Conservation (phyloP, 1,140 invertebrate genomes). For the Yoshiicerus persimilis region DNA sequence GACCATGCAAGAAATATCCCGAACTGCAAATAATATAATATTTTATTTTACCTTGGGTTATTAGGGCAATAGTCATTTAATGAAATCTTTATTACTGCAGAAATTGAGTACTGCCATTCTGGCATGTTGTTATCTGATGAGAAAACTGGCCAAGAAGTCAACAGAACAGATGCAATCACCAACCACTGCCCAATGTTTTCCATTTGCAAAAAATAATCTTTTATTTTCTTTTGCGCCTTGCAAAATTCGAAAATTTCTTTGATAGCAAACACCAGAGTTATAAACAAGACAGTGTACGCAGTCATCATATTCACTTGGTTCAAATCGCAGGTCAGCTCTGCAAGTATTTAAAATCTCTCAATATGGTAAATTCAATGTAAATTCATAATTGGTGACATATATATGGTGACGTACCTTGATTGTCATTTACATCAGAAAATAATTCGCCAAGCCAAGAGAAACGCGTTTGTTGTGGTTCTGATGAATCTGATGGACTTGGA, state of each 20-base stretch:
- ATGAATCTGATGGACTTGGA: neutral
- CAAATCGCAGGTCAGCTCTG: neutral
- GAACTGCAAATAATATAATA: neutral
- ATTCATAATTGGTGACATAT: too few relatives aligned
- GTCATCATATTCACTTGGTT: neutral
- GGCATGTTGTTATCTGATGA: neutral
- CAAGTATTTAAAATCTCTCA: neutral
- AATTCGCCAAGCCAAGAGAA: slow-evolving; percentile 31
- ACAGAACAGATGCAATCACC: neutral
- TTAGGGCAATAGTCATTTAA: neutral
- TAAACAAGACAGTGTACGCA: neutral
- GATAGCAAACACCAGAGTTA: neutral
- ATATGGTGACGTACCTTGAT: neutral
- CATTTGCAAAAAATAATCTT: slow-evolving; percentile 23
- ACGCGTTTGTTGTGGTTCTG: neutral
- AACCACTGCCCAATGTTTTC: slow-evolving; percentile 43
- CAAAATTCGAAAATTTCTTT: slow-evolving; percentile 41
- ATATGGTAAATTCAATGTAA: neutral
- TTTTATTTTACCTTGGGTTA: neutral
- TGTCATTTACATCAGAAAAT: neutral
- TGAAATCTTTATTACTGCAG: slow-evolving; percentile 29
- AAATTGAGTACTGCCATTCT: slow-evolving; percentile 36
- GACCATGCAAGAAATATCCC: slow-evolving; percentile 43
- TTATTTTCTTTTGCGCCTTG: neutral
- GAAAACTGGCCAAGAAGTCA: slow-evolving; percentile 1